These are phyloP conservation scores for Coreoperca whiteheadi DNA, from an alignment of 2,113 vertebrate genomes.

Conservation along the genomic window DNA sequence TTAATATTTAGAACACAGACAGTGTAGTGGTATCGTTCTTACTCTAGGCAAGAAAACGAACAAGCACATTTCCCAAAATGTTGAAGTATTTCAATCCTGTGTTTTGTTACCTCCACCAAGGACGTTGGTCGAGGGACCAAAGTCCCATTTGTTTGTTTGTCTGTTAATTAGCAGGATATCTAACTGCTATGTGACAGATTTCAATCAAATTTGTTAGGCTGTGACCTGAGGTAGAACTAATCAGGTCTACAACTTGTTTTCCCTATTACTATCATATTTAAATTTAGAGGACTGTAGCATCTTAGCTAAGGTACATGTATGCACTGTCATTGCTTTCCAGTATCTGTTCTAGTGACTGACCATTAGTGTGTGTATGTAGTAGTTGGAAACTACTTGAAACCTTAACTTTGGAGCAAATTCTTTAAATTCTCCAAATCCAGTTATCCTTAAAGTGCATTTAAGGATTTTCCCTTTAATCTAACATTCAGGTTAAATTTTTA, in stretches of 20 bases:
- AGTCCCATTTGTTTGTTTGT: background rate
- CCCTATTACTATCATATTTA: background rate
- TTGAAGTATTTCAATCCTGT: background rate
- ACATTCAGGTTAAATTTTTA: slow-evolving; percentile 43
- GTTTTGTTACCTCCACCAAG: background rate
- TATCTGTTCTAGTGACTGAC: background rate
- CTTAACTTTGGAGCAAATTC: too few species aligned
- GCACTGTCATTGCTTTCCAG: background rate
- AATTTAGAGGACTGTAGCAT: background rate
- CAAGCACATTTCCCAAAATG: background rate
- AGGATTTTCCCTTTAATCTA: background rate
- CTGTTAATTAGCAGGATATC: background rate
- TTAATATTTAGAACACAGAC: background rate
- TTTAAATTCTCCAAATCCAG: background rate
- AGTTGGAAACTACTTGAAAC: too few species aligned
- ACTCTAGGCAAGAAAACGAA: background rate
- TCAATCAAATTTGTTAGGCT: background rate
- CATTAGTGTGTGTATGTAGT: background rate
- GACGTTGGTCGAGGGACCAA: too few species aligned
- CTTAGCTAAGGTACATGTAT: background rate
- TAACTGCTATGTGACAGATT: background rate
- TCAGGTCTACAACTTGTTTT: background rate
- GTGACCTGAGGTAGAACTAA: background rate
- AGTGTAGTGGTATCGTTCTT: background rate
- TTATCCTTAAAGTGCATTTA: slow-evolving; percentile 32